Percentiles rank a stretch among this genome's conserved stretches.
Evolutionary conservation across 2,888 invertebrate genomes (phyloP).

Genomic region (Cryptocephalus primarius): DNA sequence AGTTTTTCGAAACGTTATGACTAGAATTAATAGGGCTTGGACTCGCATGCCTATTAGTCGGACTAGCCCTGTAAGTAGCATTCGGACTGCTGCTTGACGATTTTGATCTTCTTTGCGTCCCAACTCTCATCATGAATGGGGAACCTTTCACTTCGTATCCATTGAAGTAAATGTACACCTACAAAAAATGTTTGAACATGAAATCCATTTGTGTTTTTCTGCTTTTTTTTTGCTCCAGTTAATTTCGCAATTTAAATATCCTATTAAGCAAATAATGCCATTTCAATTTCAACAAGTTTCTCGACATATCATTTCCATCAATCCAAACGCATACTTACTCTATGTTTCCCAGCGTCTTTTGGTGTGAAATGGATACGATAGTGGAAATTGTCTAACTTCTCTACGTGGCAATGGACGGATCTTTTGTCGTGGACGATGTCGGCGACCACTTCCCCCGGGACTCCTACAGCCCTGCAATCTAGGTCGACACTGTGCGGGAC

Average conservation of each 20-base stretch:
- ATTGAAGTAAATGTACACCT: constrained; percentile 88
- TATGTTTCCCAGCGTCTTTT: constrained; percentile 66
- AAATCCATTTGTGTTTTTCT: too few species aligned
- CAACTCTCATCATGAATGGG: constrained; percentile 78
- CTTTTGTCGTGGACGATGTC: constrained; percentile 85
- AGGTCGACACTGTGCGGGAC: constrained; percentile 78
- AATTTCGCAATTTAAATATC: too few species aligned
- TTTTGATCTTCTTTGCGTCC: constrained; percentile 55
- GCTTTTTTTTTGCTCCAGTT: too few species aligned
- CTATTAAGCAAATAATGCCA: too few species aligned
- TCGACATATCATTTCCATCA: too few species aligned
- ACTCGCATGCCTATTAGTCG: constrained; percentile 26
- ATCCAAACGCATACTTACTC: constrained; percentile 36
- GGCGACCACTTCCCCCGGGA: constrained; percentile 76
- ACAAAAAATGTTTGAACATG: constrained; percentile 18
- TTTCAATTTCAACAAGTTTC: too few species aligned
- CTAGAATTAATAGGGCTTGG: constrained; percentile 21
- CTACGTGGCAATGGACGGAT: constrained; percentile 73
- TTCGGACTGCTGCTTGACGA: constrained; percentile 40
- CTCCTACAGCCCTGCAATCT: constrained; percentile 63
- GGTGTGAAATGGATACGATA: constrained; percentile 72
- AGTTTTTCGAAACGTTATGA: constrained; percentile 16
- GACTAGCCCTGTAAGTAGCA: constrained; percentile 30
- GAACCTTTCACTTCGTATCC: constrained; percentile 77
- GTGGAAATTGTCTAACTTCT: constrained; percentile 58